phyloP scores from a whole-genome alignment of 2,113 vertebrate genomes.

The Acrocephalus kingi region DNA sequence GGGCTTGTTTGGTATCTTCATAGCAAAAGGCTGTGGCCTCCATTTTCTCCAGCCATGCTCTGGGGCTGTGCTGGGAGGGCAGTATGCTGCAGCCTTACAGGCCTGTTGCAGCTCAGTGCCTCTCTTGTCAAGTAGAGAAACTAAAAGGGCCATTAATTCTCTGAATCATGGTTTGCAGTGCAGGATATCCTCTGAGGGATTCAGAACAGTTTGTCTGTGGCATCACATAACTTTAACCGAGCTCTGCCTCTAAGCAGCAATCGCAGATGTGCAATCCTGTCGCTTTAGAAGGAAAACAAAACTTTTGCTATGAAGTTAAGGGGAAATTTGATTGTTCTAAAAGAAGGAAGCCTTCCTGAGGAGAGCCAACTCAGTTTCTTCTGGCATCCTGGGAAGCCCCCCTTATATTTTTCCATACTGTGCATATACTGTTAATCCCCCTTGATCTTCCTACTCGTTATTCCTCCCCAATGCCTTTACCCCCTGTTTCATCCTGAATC shows the following conservation, averaged over 20 bases:
- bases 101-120: neutral
- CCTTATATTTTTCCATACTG: neutral
- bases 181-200: neutral
- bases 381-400: neutral
- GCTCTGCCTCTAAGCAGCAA: neutral
- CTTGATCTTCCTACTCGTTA: neutral
- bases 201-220: neutral
- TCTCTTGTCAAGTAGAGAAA: neutral
- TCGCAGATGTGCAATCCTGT: neutral
- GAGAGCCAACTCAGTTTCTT: neutral
- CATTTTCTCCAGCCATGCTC: fast-evolving
- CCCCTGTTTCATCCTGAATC: neutral
- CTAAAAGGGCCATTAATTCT: neutral
- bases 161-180: neutral
- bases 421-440: fast-evolving
- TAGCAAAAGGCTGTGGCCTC: neutral
- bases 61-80: neutral
- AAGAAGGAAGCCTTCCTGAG: neutral
- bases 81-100: fast-evolving
- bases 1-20: neutral
- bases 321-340: neutral
- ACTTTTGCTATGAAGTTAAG: neutral
- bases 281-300: neutral
- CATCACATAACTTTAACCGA: neutral
- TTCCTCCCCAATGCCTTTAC: neutral